Evolutionary conservation across 2,113 vertebrate genomes (phyloP).

Genomic region (Hirundichthys speculiger): DNA sequence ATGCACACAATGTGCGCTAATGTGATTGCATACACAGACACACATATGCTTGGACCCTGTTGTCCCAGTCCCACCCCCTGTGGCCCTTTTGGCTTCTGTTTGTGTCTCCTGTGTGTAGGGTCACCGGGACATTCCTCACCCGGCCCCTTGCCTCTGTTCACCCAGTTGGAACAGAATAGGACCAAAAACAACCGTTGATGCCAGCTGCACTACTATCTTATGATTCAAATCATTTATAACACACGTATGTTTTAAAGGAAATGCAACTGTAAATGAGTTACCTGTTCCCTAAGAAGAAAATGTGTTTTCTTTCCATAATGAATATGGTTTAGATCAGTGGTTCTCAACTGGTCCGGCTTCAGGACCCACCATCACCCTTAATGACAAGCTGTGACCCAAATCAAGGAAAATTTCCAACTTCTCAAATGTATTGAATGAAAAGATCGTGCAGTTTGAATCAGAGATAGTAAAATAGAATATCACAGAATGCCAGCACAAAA

Average conservation of each 20-base stretch:
- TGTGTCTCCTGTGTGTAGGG: slow-evolving; percentile 79
- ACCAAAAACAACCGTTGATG: slow-evolving; percentile 32
- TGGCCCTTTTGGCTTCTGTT: slow-evolving; percentile 82
- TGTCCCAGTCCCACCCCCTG: slow-evolving; percentile 69
- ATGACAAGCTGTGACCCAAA: too few species aligned
- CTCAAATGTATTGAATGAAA: too few species aligned
- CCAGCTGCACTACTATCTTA: not conserved
- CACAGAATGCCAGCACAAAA: too few species aligned
- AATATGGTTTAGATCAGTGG: too few species aligned
- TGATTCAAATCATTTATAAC: not conserved
- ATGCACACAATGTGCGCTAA: slow-evolving; percentile 49
- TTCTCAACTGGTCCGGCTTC: too few species aligned
- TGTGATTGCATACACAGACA: not conserved
- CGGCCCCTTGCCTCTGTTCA: slow-evolving; percentile 76
- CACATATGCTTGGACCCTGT: slow-evolving; percentile 61
- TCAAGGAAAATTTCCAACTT: too few species aligned
- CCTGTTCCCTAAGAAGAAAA: too few species aligned
- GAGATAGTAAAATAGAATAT: too few species aligned
- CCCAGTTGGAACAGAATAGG: slow-evolving; percentile 69
- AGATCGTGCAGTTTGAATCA: too few species aligned
- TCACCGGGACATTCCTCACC: slow-evolving; percentile 80
- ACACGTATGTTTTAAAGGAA: too few species aligned
- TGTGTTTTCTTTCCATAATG: too few species aligned
- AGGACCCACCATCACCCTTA: too few species aligned
- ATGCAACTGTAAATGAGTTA: not conserved